Evolutionary conservation across 2,113 vertebrate species (phyloP), one percentile per base, ranked within the genome.

Genomic region (Rhinichthys klamathensis): DNA sequence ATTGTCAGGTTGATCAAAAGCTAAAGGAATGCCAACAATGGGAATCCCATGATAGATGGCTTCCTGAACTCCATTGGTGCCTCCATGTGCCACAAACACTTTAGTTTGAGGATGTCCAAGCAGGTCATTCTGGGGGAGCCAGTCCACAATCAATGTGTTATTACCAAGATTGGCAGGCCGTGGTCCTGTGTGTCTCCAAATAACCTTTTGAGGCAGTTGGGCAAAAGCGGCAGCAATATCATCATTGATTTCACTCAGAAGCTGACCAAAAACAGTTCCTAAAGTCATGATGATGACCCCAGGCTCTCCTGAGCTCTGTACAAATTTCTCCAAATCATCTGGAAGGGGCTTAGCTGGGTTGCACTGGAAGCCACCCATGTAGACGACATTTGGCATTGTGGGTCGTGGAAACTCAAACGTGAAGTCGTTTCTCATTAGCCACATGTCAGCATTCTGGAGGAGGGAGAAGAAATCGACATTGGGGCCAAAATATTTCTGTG

Each of bases 61-160:
- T 79, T 95, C 93, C 80, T 95, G 93, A 70, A 94, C 79, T 3
- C 91, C 89, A 74, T 93, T 93, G 54, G 92, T 93, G 58, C 94
- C 93, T 83, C 94, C 93, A 4, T 94, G 94, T 41, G 92, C 85
- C 61, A 94, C 90, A 84, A 94, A 94, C 3, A 82, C 89, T 88
- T 77, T 92, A 4, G 90, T 93, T 84, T 93, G 92, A 16, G 92
- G 90, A 89, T 94, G 94, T 85, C 91, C 93, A 63, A 94, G 82
- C n/a, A 94, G 89, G 87, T 94, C 92, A 0, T 94, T 94, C 82
- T 94, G 94, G 38, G 92, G 93, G 46, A 94, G 77, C 94, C 94
- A 94, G 70, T 91, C 46, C 1, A 94, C 90, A 44, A 94, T 60
- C 75, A 93, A 82, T 0, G 93, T 94, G 89, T 94, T 94, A 61